These are phyloP conservation scores for Saccostrea cuccullata DNA, from an alignment of 1,140 invertebrate species.

Conservation along the genomic window DNA sequence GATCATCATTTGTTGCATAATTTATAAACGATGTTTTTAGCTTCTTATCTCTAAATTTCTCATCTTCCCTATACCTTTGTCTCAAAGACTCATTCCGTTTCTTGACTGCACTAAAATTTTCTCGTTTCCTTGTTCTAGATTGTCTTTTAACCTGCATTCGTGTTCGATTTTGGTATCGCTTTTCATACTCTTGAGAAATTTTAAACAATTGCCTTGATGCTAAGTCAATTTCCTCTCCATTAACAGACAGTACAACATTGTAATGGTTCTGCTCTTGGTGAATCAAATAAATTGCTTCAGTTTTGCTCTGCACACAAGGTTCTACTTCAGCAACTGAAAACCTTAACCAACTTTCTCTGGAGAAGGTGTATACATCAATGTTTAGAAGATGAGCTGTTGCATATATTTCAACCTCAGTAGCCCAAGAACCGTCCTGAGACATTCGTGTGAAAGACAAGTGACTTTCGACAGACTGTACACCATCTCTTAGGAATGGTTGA, in stretches of 20 bases:
- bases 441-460: not conserved
- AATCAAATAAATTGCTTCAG: not conserved
- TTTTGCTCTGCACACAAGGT: too few species aligned
- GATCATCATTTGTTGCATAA: not conserved
- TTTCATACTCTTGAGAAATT: not conserved
- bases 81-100: not conserved
- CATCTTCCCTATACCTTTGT: not conserved
- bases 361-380: not conserved
- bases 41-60: not conserved
- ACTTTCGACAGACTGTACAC: not conserved
- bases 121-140: not conserved
- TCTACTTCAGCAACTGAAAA: not conserved
- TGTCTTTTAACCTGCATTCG: not conserved
- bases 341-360: not conserved
- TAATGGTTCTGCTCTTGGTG: constrained; percentile 8
- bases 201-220: not conserved
- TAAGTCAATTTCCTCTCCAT: not conserved
- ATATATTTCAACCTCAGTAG: too few species aligned
- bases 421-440: not conserved
- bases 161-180: not conserved
- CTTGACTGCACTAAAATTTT: not conserved
- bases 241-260: constrained; percentile 12
- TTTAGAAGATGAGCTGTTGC: not conserved
- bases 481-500: not conserved
- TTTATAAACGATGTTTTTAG: not conserved